Evolutionary conservation across 1,140 invertebrate genomes (phyloP), one percentile per base, ranked within the genome.

Genomic region (Pseudomyrmex flavicornis): DNA sequence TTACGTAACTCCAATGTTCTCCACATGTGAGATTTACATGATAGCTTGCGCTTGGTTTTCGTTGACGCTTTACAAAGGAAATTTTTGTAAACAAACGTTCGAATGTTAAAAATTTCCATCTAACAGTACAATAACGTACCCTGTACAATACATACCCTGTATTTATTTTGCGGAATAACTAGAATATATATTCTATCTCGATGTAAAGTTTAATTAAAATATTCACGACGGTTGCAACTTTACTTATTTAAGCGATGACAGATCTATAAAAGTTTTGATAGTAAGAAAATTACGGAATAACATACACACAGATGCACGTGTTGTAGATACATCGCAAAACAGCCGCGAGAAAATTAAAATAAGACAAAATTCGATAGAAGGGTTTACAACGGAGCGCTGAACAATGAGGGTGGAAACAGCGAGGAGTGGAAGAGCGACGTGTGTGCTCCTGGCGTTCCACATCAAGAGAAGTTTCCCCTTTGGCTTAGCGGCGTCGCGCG

Each of bases 401-500:
- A 59, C 5, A 82, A 66, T 58, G 26, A 50, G 54, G 44, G 17
- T 20, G 46, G 52, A 15, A 58, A 58, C 35, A 35, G 63, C 69
- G 73, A 83, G 52, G 52, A 76, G 48, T 44, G 61, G 12, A 59
- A 65, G n/a, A 2, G 13, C 66, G 66, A 72, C 44, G 86, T 52
- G 61, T 82, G 76, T 88, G 86, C 56, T 77, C 15, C 35, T 85
- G 86, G 69, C 86, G 79, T 89, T 70, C 15, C 84, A 52, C 59
- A 63, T 88, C 86, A 35, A 79, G 52, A 26, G 52, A 88, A 88
- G 79, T 88, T 88, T 75, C 86, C 58, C 80, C 84, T 85, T 88
- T 88, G 77, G 59, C 77, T 83, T 85, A 88, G 80, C 74, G 46
- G 63, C 73, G 59, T 75, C 88, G 68, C 79, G 35, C 70, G 73